Evolutionary conservation across 2,113 vertebrate species (phyloP).

Genomic region (Xiphophorus hellerii): DNA sequence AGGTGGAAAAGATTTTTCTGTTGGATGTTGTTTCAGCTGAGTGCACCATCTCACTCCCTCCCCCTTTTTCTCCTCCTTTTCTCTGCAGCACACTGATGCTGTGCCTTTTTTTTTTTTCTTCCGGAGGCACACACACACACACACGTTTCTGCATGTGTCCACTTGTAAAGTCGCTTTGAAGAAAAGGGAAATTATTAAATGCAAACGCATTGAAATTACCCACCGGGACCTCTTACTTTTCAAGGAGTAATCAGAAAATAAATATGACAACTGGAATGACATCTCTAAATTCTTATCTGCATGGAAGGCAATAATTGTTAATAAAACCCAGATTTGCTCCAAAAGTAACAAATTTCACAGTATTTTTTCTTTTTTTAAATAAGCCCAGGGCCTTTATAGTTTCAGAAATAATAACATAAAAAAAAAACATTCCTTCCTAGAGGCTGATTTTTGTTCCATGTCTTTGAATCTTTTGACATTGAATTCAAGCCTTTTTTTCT

Average conservation of each 20-base stretch:
- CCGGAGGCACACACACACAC: background rate
- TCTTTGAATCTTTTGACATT: constrained; percentile 11
- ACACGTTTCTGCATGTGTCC: constrained; percentile 36
- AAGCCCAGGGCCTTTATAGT: constrained; percentile 30
- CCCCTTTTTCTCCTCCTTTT: background rate
- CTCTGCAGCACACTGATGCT: constrained; percentile 14
- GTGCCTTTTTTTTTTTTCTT: background rate
- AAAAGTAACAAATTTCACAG: constrained; percentile 6
- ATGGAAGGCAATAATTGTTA: constrained; percentile 9
- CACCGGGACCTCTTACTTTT: constrained; percentile 16
- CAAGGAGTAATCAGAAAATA: background rate
- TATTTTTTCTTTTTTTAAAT: background rate
- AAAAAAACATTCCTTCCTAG: constrained; percentile 3
- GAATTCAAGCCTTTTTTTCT: background rate
- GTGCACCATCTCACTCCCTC: constrained; percentile 33
- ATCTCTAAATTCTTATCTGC: constrained; percentile 2
- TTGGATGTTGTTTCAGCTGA: constrained; percentile 66
- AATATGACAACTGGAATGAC: constrained; percentile 6
- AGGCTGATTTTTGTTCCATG: background rate
- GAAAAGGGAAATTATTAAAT: background rate
- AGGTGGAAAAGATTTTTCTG: constrained; percentile 53
- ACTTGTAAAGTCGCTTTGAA: background rate
- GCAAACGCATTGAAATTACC: constrained; percentile 29
- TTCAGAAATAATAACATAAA: background rate
- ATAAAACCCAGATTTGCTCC: background rate